Evolutionary conservation across 2,797 vertebrate species (phyloP), one percentile per base, ranked within the genome.

Genomic region (Oryzias sinensis): DNA sequence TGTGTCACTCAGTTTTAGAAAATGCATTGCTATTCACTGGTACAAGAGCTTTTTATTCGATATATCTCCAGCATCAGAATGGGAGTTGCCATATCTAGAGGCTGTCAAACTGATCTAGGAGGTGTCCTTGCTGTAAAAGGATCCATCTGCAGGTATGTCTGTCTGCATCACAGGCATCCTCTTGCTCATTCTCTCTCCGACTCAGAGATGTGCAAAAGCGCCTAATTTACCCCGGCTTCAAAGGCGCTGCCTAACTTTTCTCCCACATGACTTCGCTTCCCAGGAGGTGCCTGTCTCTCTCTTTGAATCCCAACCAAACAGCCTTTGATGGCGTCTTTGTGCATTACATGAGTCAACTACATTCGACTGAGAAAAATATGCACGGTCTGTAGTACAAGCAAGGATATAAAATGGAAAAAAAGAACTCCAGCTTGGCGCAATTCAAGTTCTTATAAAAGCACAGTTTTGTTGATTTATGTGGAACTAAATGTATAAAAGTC

Each of bases 171-270:
- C 77, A 86, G 60, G 65, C 77, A 69, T 80, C 84, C 54, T 81
- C 68, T 80, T 56, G 40, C 72, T 79, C 58, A 62, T 76, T 83
- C 71, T 76, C 74, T 77, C 56, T 62, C 74, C 68, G 67, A 53
- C 71, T 82, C 75, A 79, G 61, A 82, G 69, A 85, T 81, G 84
- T 87, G 86, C 77, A 54, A 88, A 87, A 81, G 87, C 42, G 59
- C 81, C 88, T 89, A 74, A 87, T 90, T 90, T 90, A 86, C 78
- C 86, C 76, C 72, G 59, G 82, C 89, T 87, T 90, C 87, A 90
- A 89, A 90, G 83, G 62, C 84, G 47, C 58, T 76, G 78, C 85
- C 78, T 77, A 85, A 86, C 80, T 86, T 84, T 82, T 79, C 79
- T 84, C 87, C 84, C 85, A 74, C 61, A 82, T 86, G 84, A 87